Percentiles rank a stretch among this genome's conserved stretches.
Evolutionary conservation across 1,140 invertebrate genomes (phyloP).

Genomic region (Agraylea sexmaculata): DNA sequence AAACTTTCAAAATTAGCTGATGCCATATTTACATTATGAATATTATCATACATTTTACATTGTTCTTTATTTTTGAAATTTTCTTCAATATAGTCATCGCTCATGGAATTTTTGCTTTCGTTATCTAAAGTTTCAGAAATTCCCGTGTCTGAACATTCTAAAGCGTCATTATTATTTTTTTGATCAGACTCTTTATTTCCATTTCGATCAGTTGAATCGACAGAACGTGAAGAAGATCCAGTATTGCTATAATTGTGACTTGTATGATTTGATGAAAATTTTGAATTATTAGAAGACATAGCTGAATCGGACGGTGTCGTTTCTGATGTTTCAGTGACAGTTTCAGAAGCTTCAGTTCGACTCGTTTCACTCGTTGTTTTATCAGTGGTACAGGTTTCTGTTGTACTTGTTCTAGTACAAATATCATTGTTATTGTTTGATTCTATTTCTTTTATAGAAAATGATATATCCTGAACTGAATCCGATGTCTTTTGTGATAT

Average conservation of each 20-base stretch:
- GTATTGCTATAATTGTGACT: too few species aligned
- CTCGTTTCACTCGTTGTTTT: background rate
- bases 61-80: too few species aligned
- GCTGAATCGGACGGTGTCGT: constrained; percentile 17
- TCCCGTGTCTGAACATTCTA: constrained; percentile 18
- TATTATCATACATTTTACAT: too few species aligned
- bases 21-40: constrained; percentile 2
- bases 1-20: constrained; percentile 24
- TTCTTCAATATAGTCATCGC: too few species aligned
- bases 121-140: constrained; percentile 19
- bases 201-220: background rate
- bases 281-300: constrained; percentile 15
- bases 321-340: constrained; percentile 6
- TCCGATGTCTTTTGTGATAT: too few species aligned
- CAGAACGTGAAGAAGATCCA: constrained; percentile 6
- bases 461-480: too few species aligned
- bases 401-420: constrained; percentile 7
- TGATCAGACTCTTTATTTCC: constrained; percentile 2
- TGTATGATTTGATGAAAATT: too few species aligned
- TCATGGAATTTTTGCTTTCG: constrained; percentile 15
- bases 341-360: too few species aligned
- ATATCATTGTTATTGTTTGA: background rate
- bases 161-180: constrained; percentile 1
- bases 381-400: constrained; percentile 6
- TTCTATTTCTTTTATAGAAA: background rate